Evolutionary conservation across 2,113 vertebrate genomes (phyloP), one percentile per base, ranked within the genome.

Genomic region (Channa maculata): DNA sequence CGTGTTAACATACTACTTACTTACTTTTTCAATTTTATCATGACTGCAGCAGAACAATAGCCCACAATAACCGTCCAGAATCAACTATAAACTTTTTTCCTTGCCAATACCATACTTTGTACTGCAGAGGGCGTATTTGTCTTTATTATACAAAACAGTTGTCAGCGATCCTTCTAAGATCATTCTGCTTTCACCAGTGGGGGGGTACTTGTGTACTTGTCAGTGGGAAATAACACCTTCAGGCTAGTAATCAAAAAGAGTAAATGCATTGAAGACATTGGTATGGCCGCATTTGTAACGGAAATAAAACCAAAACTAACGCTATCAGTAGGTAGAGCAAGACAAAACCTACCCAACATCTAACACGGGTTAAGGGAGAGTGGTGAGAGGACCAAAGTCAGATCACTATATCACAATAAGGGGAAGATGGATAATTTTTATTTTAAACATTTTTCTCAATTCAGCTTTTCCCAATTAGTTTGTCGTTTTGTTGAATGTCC

Each of bases 111-210:
- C 52, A 68, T 15, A 38, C 14, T 45, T 54, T 68, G 52, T 68
- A 57, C 65, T 46, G 53, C 43, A 68, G 65, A 57, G 65, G 65
- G 65, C 52, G 53, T 43, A 68, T 38, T 46, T 57, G 14, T 13
- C 41, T 48, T 48, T 6, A 2, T 15, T 33, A 9, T 24, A 13
- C 3, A 24, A 10, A 34, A 5, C 12, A 9, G 24, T 34, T 6
- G 14, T 6, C 2, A 12, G 33, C 3, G 45, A 41, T 7, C 39
- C 6, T 5, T 24, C 24, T 24, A 24, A 24, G 24, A 24, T 24
- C 24, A 24, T 24, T 24, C 24, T 24, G 24, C 24, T 24, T 24
- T 24, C 24, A 24, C 24, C 24, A 24, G 24, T 24, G 24, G 24
- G 24, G 24, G 24, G 24, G 24, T 24, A 24, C 24, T 24, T 24